Evolutionary conservation across 2,113 vertebrate genomes (phyloP).

Genomic region (Smithornis capensis): DNA sequence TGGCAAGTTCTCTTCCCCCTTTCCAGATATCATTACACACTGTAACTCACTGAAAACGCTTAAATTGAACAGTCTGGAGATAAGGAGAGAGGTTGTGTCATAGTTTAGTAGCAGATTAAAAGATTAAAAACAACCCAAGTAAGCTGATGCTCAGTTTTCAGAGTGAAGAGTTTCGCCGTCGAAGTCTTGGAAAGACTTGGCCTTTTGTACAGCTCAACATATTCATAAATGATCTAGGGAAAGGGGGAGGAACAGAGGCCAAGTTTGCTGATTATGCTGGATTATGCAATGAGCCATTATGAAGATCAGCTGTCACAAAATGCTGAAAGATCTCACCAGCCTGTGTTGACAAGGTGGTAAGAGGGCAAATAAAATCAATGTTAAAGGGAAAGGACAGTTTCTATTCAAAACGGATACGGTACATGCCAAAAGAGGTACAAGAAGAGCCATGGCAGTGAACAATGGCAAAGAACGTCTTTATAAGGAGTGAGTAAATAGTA

Average conservation of each 20-base stretch:
- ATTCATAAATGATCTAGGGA: background rate
- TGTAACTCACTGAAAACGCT: background rate
- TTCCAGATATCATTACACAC: background rate
- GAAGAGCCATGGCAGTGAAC: background rate
- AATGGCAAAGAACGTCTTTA: background rate
- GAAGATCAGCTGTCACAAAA: background rate
- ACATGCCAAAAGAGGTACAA: background rate
- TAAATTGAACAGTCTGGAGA: background rate
- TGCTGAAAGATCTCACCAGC: background rate
- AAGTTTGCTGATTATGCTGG: background rate
- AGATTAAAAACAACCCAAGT: rapidly evolving
- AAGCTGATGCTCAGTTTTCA: background rate
- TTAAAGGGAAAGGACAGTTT: background rate
- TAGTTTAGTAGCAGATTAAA: background rate
- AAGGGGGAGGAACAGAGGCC: background rate
- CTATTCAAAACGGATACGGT: background rate
- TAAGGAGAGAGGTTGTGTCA: background rate
- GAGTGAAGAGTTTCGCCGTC: background rate
- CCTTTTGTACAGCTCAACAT: rapidly evolving
- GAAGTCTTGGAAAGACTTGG: background rate
- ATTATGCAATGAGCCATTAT: background rate
- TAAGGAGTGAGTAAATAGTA: background rate
- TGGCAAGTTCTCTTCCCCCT: background rate
- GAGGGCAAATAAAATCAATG: background rate
- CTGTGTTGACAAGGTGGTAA: background rate